These are phyloP conservation scores for Uloborus plumipes DNA, from an alignment of 2,888 invertebrate genomes.

Conservation along the genomic window DNA sequence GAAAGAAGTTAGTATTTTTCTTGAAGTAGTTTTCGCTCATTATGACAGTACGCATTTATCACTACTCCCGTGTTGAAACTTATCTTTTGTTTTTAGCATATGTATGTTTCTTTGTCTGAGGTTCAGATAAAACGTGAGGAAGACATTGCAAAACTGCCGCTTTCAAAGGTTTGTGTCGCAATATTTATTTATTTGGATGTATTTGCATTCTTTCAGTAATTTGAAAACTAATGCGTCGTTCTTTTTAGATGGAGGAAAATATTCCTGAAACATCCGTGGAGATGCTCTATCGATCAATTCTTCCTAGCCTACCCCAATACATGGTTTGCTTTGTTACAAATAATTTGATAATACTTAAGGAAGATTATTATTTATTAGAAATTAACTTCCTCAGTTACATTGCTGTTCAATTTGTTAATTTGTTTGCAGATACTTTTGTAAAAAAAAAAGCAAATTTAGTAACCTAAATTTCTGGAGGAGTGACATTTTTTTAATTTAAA, in stretches of 20 bases:
- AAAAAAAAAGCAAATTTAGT: too few relatives aligned
- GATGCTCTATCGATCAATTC: conserved; percentile 90
- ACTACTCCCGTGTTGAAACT: not conserved
- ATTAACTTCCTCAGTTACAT: too few relatives aligned
- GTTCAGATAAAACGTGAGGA: conserved; percentile 91
- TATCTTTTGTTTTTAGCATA: conserved; percentile 77
- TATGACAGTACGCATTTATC: not conserved
- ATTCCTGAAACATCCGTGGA: conserved; percentile 87
- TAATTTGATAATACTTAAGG: too few relatives aligned
- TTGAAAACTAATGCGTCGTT: not conserved
- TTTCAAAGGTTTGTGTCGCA: conserved; percentile 71
- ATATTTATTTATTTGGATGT: not conserved
- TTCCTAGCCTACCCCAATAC: conserved; percentile 96
- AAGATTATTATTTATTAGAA: too few relatives aligned
- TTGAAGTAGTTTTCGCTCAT: not conserved
- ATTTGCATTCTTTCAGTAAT: too few relatives aligned
- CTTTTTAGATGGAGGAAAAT: conserved; percentile 78
- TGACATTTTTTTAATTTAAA: too few relatives aligned
- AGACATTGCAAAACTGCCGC: conserved; percentile 90
- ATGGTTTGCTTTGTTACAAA: conserved; percentile 75
- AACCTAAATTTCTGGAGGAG: too few relatives aligned
- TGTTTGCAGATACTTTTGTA: too few relatives aligned
- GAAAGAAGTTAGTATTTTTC: conserved; percentile 75
- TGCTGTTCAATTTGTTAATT: too few relatives aligned
- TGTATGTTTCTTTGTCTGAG: conserved; percentile 94